These are phyloP conservation scores for Epicauta chinensis DNA, from an alignment of 1,140 invertebrate genomes.

Conservation along the genomic window DNA sequence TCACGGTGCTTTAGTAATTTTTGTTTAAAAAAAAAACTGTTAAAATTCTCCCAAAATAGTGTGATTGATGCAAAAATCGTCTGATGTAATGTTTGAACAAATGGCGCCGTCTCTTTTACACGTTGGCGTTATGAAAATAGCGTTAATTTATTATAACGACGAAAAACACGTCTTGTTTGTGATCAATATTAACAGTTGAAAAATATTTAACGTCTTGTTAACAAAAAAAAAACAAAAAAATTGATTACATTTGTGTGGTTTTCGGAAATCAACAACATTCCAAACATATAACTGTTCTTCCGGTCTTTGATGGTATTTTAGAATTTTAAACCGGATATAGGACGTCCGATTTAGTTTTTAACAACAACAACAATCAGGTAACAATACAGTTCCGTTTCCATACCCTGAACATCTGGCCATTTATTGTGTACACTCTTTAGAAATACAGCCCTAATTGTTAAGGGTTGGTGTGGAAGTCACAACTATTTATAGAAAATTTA, in stretches of 20 bases:
- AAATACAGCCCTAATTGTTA: constrained; percentile 11
- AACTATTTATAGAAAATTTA: constrained; percentile 13
- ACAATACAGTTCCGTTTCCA: constrained; percentile 25
- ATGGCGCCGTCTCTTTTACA: too few species aligned
- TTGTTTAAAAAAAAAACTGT: too few species aligned
- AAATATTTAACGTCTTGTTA: neutral
- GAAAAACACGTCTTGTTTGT: too few species aligned
- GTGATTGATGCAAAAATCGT: too few species aligned
- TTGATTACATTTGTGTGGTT: constrained; percentile 15
- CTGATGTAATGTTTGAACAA: too few species aligned
- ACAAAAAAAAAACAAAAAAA: neutral
- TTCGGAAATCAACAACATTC: constrained; percentile 23
- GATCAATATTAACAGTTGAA: neutral
- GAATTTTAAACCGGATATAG: constrained; percentile 25
- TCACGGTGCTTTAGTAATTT: too few species aligned
- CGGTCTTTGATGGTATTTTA: constrained; percentile 12
- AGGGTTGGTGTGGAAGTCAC: neutral
- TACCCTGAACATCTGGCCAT: constrained; percentile 20
- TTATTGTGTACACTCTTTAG: neutral
- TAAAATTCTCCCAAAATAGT: too few species aligned
- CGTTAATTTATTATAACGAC: too few species aligned
- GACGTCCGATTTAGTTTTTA: constrained; percentile 29
- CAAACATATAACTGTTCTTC: constrained; percentile 26
- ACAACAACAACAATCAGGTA: constrained; percentile 18
- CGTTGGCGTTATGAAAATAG: too few species aligned